These are phyloP conservation scores for Mycteria americana DNA, from an alignment of 2,797 vertebrate species.

Conservation along the genomic window DNA sequence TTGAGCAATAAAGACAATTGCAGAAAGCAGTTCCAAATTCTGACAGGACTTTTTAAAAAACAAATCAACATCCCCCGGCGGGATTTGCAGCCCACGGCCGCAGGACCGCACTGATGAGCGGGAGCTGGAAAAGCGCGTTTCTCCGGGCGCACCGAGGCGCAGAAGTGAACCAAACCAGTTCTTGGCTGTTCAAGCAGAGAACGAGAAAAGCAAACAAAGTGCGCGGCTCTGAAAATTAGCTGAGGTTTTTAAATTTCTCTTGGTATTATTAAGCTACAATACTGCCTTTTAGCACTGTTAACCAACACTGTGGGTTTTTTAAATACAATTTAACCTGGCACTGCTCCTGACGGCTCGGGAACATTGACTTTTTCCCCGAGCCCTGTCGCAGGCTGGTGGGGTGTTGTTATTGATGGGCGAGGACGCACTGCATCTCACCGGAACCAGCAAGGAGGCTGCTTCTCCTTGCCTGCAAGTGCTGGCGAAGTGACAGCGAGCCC, in stretches of 20 bases:
- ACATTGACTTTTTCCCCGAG: not conserved
- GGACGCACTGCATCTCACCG: not conserved
- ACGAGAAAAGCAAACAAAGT: not conserved
- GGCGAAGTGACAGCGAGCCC: not conserved
- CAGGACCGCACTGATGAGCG: not conserved
- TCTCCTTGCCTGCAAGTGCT: not conserved
- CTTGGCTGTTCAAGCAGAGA: constrained; percentile 9
- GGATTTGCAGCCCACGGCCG: not conserved
- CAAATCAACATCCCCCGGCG: not conserved
- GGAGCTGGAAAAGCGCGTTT: not conserved
- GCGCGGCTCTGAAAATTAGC: not conserved
- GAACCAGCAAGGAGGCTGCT: not conserved
- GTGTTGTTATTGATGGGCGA: constrained; percentile 1
- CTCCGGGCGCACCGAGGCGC: not conserved
- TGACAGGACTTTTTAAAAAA: not conserved
- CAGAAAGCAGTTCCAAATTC: not conserved
- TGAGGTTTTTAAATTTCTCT: not conserved
- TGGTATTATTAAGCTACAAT: not conserved
- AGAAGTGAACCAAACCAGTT: constrained; percentile 25
- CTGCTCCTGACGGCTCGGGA: not conserved
- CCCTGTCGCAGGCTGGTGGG: not conserved
- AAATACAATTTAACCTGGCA: not conserved
- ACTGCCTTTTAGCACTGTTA: not conserved
- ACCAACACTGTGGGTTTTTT: not conserved
- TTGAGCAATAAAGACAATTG: not conserved